phyloP scores from a whole-genome alignment of 2,888 invertebrate species.

The Tanaodytes sp. region DNA sequence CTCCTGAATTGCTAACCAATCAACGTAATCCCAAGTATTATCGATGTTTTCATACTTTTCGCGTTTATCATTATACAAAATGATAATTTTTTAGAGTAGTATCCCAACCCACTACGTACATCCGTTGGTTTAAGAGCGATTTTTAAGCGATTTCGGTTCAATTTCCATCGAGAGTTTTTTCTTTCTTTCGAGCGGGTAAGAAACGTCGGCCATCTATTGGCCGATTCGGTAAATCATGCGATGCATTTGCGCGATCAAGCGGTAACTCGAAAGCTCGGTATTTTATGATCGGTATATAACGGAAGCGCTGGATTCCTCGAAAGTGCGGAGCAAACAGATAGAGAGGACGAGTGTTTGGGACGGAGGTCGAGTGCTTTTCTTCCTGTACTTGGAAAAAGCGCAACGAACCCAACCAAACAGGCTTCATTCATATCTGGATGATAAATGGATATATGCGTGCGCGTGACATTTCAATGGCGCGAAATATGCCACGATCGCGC shows the following conservation, averaged over 20 bases:
- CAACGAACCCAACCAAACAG: slow-evolving; percentile 48
- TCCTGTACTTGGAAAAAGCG: slow-evolving; percentile 44
- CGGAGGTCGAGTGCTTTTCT: slow-evolving; percentile 26
- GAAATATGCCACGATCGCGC: slow-evolving; percentile 44
- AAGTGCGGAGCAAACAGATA: slow-evolving; percentile 8
- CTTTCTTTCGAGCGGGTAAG: too few species aligned
- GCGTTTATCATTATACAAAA: too few species aligned
- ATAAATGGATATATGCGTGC: slow-evolving; percentile 52
- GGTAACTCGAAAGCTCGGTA: slow-evolving; percentile 49
- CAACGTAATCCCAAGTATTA: too few species aligned
- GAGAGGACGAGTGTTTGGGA: not conserved
- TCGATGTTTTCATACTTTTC: too few species aligned
- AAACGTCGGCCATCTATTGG: too few species aligned
- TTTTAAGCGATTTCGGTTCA: too few species aligned
- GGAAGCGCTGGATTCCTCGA: slow-evolving; percentile 14
- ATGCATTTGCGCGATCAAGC: slow-evolving; percentile 50
- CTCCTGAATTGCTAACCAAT: too few species aligned
- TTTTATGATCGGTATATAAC: slow-evolving; percentile 43
- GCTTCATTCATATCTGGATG: slow-evolving; percentile 47
- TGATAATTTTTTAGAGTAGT: too few species aligned
- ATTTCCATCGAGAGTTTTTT: too few species aligned
- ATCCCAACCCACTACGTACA: too few species aligned
- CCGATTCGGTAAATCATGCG: slow-evolving; percentile 41
- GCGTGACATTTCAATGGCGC: slow-evolving; percentile 50
- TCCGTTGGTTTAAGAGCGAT: too few species aligned